Base-by-base conservation (phyloP, 1,140 invertebrate genomes). In the Thaumetopoea pityocampa region DNA sequence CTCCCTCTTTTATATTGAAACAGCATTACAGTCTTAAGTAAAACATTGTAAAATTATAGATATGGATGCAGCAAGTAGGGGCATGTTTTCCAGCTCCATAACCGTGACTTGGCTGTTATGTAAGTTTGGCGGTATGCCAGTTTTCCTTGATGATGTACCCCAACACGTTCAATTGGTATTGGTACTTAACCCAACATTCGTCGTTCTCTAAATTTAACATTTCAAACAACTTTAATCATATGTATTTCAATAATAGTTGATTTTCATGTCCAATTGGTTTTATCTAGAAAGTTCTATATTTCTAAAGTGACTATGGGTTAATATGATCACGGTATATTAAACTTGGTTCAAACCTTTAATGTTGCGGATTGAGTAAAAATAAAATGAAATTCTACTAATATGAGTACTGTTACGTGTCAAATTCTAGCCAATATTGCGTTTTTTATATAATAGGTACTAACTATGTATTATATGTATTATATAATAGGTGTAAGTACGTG, bases 111-210 rank as follows among this genome's bases (percentile, higher is more conserved):
- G 61, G 59, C 64, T 51, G 36, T 40, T 34, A 45, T 34, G 42
- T 15, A 8, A 18, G 10, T 42, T 71, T 68, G 67, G 67, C 65
- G n/a, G 26, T 8, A 16, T 3, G 45, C 67, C 67, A 71, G 56
- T 27, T 33, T 48, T 26, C 27, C 48, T 47, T 66, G 65, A 66
- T 71, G 67, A 68, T 59, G 60, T 62, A 52, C 51, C 50, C 51
- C 41, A 37, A n/a, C 57, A 55, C 60, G 59, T 55, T 66, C 66
- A 71, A 71, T 71, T 71, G 65, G 60, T 68, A 71, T 71, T 61
- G 65, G 56, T 57, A 62, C 56, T 71, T 68, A 60, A 51, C 46
- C 53, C 46, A 38, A 50, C 40, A 45, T 34, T 38, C 30, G 38
- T 27, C 38, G 30, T 49, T 46, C 46, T 46, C 47, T 34, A 52